These are phyloP conservation scores for Aleadryas rufinucha DNA, from an alignment of 2,113 vertebrate genomes.

Conservation along the genomic window DNA sequence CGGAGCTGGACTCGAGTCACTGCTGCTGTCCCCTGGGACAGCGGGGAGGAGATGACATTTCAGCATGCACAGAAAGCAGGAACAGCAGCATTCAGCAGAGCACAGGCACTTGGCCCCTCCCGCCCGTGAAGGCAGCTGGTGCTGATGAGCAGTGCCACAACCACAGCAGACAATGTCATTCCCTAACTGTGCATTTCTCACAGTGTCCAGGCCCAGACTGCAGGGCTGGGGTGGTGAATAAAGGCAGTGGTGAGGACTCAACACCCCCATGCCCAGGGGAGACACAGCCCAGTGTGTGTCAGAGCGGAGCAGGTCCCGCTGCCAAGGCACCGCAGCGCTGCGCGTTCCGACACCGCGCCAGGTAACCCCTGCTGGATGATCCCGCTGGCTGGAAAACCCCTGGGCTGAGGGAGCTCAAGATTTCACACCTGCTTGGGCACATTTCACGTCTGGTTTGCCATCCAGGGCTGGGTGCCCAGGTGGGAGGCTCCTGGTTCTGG, in stretches of 20 bases:
- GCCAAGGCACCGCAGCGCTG: not conserved
- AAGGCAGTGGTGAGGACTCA: not conserved
- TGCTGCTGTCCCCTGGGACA: not conserved
- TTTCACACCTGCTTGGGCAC: conserved; percentile 29
- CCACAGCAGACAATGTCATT: not conserved
- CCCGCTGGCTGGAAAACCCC: not conserved
- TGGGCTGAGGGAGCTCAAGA: not conserved
- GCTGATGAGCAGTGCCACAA: accelerated
- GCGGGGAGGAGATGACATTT: not conserved
- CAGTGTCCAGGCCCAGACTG: not conserved
- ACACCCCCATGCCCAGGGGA: accelerated
- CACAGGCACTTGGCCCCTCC: not conserved
- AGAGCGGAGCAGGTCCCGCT: not conserved
- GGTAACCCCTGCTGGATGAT: not conserved
- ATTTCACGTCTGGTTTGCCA: not conserved
- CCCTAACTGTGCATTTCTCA: not conserved
- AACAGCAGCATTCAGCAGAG: not conserved
- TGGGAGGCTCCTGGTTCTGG: not conserved
- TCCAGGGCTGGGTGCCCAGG: not conserved
- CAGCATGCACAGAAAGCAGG: not conserved
- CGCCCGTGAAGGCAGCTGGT: not conserved
- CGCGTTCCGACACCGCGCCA: not conserved
- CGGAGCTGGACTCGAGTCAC: not conserved
- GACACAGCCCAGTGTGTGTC: accelerated
- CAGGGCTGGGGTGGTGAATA: not conserved